These are phyloP conservation scores for Iguana delicatissima DNA, from an alignment of 2,797 vertebrate genomes.

Conservation along the genomic window DNA sequence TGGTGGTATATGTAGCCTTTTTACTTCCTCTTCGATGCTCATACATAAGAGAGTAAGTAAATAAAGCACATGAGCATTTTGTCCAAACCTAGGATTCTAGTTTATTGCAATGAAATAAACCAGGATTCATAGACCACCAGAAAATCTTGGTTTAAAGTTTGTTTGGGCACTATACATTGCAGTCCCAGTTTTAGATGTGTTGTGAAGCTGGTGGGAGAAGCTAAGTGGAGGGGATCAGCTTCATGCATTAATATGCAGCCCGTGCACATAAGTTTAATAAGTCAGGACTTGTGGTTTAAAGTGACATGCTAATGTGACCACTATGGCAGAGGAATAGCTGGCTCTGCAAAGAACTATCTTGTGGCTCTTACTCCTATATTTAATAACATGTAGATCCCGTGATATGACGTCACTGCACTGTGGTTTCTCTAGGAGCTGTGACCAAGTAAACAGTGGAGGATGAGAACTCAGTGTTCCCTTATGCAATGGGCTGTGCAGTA, in stretches of 20 bases:
- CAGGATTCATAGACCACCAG: not conserved
- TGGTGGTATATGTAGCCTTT: no score
- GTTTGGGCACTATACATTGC: not conserved
- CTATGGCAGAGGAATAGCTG: not conserved
- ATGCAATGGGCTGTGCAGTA: not conserved
- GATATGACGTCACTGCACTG: no score
- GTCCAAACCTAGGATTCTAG: not conserved
- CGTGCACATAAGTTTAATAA: not conserved
- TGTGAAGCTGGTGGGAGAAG: not conserved
- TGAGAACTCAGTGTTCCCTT: not conserved
- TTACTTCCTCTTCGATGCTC: not conserved
- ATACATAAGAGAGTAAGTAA: not conserved
- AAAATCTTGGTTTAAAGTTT: not conserved
- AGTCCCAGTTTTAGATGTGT: not conserved
- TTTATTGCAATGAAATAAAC: not conserved
- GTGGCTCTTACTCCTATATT: not conserved
- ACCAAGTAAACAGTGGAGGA: not conserved
- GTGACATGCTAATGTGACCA: not conserved
- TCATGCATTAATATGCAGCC: not conserved
- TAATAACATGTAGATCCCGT: not conserved
- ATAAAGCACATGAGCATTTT: not conserved
- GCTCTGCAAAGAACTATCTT: not conserved
- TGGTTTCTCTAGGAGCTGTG: not conserved
- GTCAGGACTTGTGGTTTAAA: not conserved
- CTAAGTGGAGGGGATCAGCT: not conserved